Base-by-base conservation (phyloP, 2,888 invertebrate species). In the Mythimna ferrago region DNA sequence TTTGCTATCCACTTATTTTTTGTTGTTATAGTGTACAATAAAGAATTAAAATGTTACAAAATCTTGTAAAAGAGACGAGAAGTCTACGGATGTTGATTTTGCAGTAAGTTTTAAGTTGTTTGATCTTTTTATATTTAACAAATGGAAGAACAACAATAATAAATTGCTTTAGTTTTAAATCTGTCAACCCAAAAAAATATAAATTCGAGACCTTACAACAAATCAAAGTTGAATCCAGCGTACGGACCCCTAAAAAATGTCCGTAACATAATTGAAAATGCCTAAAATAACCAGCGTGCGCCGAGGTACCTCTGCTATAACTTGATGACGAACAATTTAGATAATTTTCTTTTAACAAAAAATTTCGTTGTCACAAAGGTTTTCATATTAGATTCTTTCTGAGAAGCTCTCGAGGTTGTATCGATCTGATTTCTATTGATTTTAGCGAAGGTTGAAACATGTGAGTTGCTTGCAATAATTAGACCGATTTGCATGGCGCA, bases 251-350 rank as follows among this genome's bases (percentile, higher is more conserved):
- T 64, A 76, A 82, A 86, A 73, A 76, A 76, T 70, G 83, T 81
- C 86, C 77, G 82, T 81, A 88, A 90, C 90, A 91, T 94, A 94
- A 95, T 94, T 95, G 93, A 93, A 94, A 95, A 95, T 95, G 92
- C 93, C 94, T 94, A 94, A 94, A 94, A 95, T 95, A 92, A 91
- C 94, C 79, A 76, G 62, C 78, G 85, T 76, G 81, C 70, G 74
- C 79, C 75, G 77, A 82, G 79, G 87, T 88, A 91, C 91, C 90
- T 90, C 83, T 81, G 78, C 87, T 76, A 89, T 87, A 92, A 92
- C 89, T 92, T 90, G 89, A 81, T 85, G 89, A n/a, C 83, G 86
- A 90, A 92, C 91, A 91, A 92, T 92, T 90, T 87, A 71, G 84
- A 88, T 89, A 89, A 93, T 92, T 91, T 88, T 89, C 89, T 89